A percentile compares a stretch with the other conserved stretches of the same genome.
phyloP scores from a whole-genome alignment of 2,113 vertebrate genomes.

The Odocoileus hemionus region DNA sequence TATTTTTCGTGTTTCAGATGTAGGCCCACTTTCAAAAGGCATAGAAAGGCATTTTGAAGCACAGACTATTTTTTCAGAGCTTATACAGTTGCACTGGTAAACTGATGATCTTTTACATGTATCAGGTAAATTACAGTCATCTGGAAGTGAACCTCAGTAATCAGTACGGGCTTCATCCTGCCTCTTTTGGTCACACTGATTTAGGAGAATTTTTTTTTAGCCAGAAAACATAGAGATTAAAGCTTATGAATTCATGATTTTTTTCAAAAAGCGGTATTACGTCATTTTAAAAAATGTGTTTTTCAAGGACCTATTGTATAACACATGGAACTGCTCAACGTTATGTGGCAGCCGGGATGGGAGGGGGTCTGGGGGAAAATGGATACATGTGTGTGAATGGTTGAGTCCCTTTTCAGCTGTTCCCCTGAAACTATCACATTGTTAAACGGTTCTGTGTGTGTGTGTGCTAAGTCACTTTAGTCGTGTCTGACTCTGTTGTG shows the following conservation, averaged over 20 bases:
- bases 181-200: neutral
- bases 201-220: neutral
- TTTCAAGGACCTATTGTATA: neutral
- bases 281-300: neutral
- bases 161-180: neutral
- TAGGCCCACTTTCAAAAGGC: neutral
- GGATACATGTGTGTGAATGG: neutral
- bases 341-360: neutral
- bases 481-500: neutral
- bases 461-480: neutral
- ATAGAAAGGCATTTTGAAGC: neutral
- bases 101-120: neutral
- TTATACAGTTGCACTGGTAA: neutral
- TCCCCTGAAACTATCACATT: neutral
- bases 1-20: neutral
- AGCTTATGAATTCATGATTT: neutral
- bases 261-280: neutral
- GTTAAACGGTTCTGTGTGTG: neutral
- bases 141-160: neutral
- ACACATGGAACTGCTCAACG: neutral
- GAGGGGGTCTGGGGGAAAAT: neutral
- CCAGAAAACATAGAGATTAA: neutral
- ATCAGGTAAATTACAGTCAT: neutral
- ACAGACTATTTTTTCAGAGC: neutral
- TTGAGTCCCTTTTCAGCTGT: neutral